Conservation (phyloP, 2,797 vertebrate species). For the Eulemur coronatus region DNA sequence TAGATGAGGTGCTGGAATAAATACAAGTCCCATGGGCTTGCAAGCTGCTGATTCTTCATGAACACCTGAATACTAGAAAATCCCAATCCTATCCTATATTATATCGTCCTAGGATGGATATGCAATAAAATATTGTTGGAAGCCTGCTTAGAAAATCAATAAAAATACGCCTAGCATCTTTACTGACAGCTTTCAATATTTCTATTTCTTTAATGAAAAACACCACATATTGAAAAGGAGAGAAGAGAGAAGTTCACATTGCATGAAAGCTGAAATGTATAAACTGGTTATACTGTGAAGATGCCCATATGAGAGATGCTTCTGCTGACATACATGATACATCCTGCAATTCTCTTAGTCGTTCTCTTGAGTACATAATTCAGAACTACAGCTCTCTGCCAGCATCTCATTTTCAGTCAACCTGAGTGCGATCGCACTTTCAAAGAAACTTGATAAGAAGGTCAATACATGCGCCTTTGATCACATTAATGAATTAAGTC, state of each 20-base stretch:
- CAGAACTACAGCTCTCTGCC: neutral
- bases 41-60: neutral
- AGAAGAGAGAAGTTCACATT: neutral
- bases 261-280: neutral
- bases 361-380: neutral
- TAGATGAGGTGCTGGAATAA: neutral
- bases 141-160: neutral
- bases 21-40: neutral
- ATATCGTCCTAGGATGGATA: neutral
- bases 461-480: neutral
- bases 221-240: neutral
- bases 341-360: neutral
- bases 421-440: neutral
- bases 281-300: neutral
- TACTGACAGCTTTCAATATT: neutral
- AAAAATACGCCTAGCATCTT: neutral
- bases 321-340: neutral
- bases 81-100: neutral
- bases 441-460: neutral
- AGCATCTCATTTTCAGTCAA: neutral
- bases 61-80: neutral
- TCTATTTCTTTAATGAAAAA: conserved; percentile 6
- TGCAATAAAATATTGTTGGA: neutral
- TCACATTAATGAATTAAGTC: neutral
- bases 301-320: neutral